phyloP scores from a whole-genome alignment of 2,888 invertebrate genomes.

The Eilema griseolum region DNA sequence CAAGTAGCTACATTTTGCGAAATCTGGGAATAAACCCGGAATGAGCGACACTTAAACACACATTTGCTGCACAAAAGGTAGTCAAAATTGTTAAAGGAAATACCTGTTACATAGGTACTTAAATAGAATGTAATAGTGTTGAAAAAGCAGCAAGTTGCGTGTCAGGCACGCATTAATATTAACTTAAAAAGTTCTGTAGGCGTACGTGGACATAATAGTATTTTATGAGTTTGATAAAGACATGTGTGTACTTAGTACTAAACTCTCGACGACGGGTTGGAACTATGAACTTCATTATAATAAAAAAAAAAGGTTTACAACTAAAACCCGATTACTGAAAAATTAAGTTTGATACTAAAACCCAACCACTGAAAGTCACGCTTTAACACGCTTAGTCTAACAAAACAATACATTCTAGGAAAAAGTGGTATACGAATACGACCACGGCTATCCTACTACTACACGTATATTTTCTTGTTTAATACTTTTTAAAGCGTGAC shows the following conservation, averaged over 20 bases:
- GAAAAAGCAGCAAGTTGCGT: conserved; percentile 16
- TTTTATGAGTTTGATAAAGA: conserved; percentile 14
- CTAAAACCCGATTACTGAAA: too few species aligned
- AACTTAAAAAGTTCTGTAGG: conserved; percentile 20
- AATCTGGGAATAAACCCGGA: background rate
- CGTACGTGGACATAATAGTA: conserved; percentile 17
- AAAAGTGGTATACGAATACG: too few species aligned
- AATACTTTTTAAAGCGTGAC: too few species aligned
- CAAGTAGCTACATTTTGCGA: background rate
- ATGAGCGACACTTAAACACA: background rate
- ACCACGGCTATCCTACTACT: too few species aligned
- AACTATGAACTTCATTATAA: too few species aligned
- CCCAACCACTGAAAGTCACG: too few species aligned
- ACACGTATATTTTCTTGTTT: too few species aligned
- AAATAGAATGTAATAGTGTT: conserved; percentile 2
- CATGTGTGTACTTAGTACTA: background rate
- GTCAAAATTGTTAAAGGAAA: background rate
- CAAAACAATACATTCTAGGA: too few species aligned
- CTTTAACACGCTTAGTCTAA: too few species aligned
- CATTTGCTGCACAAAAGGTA: background rate
- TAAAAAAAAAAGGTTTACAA: too few species aligned
- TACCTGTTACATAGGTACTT: background rate
- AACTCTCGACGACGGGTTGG: background rate
- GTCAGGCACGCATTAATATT: conserved; percentile 20
- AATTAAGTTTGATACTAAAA: too few species aligned